These are phyloP conservation scores for Mustela erminea DNA, from an alignment of 2,797 vertebrate species.

Conservation along the genomic window DNA sequence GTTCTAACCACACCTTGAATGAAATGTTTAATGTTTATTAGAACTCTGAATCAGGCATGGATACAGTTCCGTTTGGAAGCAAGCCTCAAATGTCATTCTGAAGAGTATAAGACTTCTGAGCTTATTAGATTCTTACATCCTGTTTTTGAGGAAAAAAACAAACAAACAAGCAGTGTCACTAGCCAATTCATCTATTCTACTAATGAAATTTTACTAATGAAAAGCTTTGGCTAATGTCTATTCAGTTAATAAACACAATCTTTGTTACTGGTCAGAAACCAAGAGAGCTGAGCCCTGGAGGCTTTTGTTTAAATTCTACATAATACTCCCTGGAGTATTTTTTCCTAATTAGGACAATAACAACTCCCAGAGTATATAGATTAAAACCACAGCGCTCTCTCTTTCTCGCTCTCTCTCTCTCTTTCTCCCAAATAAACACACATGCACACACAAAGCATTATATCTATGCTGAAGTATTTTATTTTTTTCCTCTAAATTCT, in stretches of 20 bases:
- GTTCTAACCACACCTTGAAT: neutral
- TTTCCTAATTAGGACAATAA: neutral
- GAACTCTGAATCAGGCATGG: neutral
- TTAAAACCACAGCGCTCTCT: neutral
- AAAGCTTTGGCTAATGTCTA: neutral
- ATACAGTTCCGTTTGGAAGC: neutral
- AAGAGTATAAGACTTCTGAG: neutral
- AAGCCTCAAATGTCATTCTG: neutral
- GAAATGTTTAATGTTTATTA: neutral
- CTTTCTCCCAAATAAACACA: neutral
- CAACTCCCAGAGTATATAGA: neutral
- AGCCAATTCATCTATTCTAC: neutral
- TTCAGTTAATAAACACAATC: neutral
- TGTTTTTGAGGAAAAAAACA: neutral
- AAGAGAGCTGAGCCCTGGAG: neutral
- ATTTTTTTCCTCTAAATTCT: neutral
- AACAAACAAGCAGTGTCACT: too few species aligned
- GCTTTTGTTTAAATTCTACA: neutral
- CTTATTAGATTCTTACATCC: neutral
- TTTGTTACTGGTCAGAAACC: neutral
- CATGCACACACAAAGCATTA: neutral
- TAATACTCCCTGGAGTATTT: neutral
- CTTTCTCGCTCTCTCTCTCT: neutral
- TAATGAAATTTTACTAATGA: neutral
- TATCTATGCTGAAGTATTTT: neutral